These are phyloP conservation scores for Alectura lathami DNA, from an alignment of 2,113 vertebrate genomes.

Conservation along the genomic window DNA sequence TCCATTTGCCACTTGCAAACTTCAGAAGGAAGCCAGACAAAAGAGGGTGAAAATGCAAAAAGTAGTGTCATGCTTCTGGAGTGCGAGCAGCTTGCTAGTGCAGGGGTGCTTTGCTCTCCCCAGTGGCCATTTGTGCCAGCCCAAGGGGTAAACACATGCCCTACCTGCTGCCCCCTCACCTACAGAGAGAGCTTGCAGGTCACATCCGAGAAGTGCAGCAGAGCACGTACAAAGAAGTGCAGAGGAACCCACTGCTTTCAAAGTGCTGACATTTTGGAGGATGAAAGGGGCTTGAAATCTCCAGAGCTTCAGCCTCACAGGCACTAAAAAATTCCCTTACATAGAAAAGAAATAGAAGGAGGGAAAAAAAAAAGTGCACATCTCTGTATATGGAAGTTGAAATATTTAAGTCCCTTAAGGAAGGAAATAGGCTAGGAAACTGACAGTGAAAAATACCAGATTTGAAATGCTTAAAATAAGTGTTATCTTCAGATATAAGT, in stretches of 20 bases:
- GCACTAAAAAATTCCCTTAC: background rate
- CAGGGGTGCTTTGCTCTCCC: background rate
- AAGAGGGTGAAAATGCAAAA: background rate
- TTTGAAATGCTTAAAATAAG: background rate
- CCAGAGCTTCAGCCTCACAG: background rate
- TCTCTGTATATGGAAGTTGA: slow-evolving; percentile 5
- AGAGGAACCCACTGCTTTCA: background rate
- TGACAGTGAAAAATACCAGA: background rate
- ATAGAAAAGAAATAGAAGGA: background rate
- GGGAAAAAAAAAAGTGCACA: background rate
- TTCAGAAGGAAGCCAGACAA: background rate
- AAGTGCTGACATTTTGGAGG: slow-evolving; percentile 15
- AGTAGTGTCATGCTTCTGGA: background rate
- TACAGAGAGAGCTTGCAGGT: background rate
- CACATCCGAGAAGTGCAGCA: background rate
- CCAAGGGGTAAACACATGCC: background rate
- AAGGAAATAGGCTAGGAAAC: background rate
- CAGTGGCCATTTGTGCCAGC: background rate
- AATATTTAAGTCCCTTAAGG: background rate
- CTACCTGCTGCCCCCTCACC: background rate
- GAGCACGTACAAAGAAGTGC: background rate
- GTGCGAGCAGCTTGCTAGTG: background rate
- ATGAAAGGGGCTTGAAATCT: slow-evolving; percentile 33
- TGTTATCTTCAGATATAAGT: background rate
- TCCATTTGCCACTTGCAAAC: background rate